These are phyloP conservation scores for Carlito syrichta DNA, from an alignment of 2,113 vertebrate species.

Conservation along the genomic window DNA sequence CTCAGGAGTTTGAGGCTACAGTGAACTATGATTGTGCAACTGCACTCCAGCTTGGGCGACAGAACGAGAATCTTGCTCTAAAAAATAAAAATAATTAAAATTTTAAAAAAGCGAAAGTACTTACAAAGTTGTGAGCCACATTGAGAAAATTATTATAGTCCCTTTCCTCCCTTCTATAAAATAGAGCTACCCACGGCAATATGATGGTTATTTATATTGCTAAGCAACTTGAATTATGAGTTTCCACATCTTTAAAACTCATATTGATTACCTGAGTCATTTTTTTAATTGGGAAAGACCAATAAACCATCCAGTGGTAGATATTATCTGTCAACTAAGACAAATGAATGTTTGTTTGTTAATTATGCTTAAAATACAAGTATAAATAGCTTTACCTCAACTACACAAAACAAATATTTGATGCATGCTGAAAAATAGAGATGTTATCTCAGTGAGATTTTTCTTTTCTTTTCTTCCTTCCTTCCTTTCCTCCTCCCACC, in stretches of 20 bases:
- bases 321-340: slow-evolving; percentile 70
- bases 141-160: not conserved
- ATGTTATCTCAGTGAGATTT: not conserved
- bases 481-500: not conserved
- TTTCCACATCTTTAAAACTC: slow-evolving; percentile 62
- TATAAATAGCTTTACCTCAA: slow-evolving; percentile 49
- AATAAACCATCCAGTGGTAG: slow-evolving; percentile 69
- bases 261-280: slow-evolving; percentile 70
- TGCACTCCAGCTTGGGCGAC: too few species aligned
- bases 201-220: slow-evolving; percentile 40
- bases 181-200: not conserved
- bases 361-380: slow-evolving; percentile 65
- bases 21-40: too few species aligned
- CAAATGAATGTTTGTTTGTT: slow-evolving; percentile 60
- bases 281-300: slow-evolving; percentile 67
- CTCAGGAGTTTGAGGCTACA: too few species aligned
- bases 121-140: not conserved
- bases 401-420: slow-evolving; percentile 48
- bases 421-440: slow-evolving; percentile 28
- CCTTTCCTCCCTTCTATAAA: not conserved
- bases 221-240: slow-evolving; percentile 59
- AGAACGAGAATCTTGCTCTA: too few species aligned
- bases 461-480: not conserved
- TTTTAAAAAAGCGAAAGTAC: not conserved
- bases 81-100: too few species aligned